Evolutionary conservation across 2,888 invertebrate genomes (phyloP), one percentile per base, ranked within the genome.

Genomic region (Aphidoletes aphidimyza): DNA sequence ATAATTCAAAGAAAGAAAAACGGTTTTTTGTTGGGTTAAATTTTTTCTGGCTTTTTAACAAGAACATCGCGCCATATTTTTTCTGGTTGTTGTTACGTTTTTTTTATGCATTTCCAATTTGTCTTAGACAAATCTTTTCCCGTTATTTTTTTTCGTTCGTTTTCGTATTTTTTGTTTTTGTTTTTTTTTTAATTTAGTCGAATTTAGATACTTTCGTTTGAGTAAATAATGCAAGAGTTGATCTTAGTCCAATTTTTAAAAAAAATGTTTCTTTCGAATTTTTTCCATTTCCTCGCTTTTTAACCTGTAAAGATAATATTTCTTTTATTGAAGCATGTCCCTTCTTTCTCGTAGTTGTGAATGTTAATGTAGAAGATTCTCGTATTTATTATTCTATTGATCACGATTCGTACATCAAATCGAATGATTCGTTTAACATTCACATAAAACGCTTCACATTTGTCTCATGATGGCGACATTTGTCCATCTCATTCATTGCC

Each of bases 61-160:
- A 47, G 19, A 3, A 47, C 9, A 47, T 17, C 69, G 69, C 69
- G 69, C 30, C 26, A 14, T 69, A 30, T 26, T 54, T 69, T 30
- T 69, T 69, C 69, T 69, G 69, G 69, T 69, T 69, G 34, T 69
- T 69, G 69, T 69, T 69, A 69, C 69, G n/a, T n/a, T n/a, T n/a
- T n/a, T n/a, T 69, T 2, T 69, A 69, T 69, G 69, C 69, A 69
- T 69, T 69, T n/a, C n/a, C 69, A 30, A 26, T 22, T 42, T 42
- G 8, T 42, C 42, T 9, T 26, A n/a, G 26, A 22, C 3, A 3
- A n/a, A 17, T 17, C 19, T 47, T 54, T 54, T 54, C 3, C 3
- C 5, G n/a, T 54, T 54, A 3, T 54, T 54, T 54, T 54, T 22
- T n/a, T 1, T 26, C 26, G 6, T 26, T 54, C 17, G 3, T 19